Evolutionary conservation across 2,797 vertebrate species (phyloP), one percentile per base, ranked within the genome.

Genomic region (Ataeniobius toweri): DNA sequence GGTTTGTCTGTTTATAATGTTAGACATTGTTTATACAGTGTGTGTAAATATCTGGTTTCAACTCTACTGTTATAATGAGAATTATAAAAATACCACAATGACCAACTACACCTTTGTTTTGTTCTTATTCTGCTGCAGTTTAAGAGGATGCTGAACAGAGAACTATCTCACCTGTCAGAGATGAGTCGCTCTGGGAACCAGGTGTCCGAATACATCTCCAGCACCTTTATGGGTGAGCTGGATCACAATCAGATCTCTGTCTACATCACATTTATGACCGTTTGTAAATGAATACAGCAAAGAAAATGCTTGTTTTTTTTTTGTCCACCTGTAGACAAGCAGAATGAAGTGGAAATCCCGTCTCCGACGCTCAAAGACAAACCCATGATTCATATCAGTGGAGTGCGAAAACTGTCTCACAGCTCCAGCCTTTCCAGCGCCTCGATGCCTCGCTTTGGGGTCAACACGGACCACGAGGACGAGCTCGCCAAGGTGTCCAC

Each of bases 121-220:
- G 26, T 70, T 78, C 48, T 72, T 55, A 14, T 75, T 81, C 51
- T 80, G 71, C 73, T 36, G 39, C 88, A 94, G 93, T 95, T 95
- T 70, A 94, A 86, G 90, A 95, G 97, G 90, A 97, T 97, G 96
- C 90, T 97, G 90, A 97, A 97, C 94, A 94, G 96, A 68, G 97
- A 97, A 87, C 94, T 97, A 78, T 96, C 96, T 73, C 97, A 97
- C 87, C 91, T 97, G 83, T 97, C 97, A 41, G 97, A 97, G 90
- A 97, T 97, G 96, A 97, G 97, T 92, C 96, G 97, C 86, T 97
- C 97, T 0, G 97, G 97, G 36, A 97, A 97, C 93, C 97, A 97
- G 91, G 97, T 97, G 87, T 97, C 97, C 39, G 97, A 97, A 76
- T 97, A 97, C 91, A 97, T 97, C 93, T 97, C 97, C 90, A 97